Evolutionary conservation across 2,888 invertebrate species (phyloP).

Genomic region (Coleophora deauratella): DNA sequence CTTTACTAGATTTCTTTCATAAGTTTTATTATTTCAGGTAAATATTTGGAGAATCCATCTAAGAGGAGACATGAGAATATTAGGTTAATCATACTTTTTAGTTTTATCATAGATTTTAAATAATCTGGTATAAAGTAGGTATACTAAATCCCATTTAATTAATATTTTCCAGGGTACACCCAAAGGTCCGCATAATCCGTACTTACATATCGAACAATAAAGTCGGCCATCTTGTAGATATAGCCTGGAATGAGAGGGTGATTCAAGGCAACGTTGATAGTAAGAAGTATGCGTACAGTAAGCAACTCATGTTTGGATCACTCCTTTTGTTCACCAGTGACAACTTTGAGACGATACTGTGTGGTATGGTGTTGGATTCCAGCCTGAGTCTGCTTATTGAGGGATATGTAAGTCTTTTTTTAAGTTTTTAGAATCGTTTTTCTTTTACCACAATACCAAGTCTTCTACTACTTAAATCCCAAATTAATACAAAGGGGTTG

Average conservation of each 20-base stretch:
- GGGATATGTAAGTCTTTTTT: constrained; percentile 74
- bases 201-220: constrained; percentile 50
- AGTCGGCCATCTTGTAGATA: constrained; percentile 57
- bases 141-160: too few relatives aligned
- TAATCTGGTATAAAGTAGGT: too few relatives aligned
- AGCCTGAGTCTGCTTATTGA: constrained; percentile 51
- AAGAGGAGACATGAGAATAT: constrained; percentile 60
- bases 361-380: constrained; percentile 79
- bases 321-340: constrained; percentile 81
- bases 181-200: constrained; percentile 56
- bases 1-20: not conserved
- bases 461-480: too few relatives aligned
- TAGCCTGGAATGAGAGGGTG: constrained; percentile 43
- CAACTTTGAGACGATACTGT: constrained; percentile 78
- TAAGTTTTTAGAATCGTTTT: too few relatives aligned
- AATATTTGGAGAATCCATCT: constrained; percentile 63
- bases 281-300: constrained; percentile 40
- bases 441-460: too few relatives aligned
- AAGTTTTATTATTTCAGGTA: constrained; percentile 30
- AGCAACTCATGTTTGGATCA: constrained; percentile 81
- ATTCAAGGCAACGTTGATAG: constrained; percentile 26
- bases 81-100: constrained; percentile 31
- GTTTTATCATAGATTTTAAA: too few relatives aligned
- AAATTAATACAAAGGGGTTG: constrained; percentile 1
- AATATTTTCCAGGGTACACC: constrained; percentile 50